Evolutionary conservation across 2,888 invertebrate species (phyloP), one percentile per base, ranked within the genome.

Genomic region (Elmis aenea): DNA sequence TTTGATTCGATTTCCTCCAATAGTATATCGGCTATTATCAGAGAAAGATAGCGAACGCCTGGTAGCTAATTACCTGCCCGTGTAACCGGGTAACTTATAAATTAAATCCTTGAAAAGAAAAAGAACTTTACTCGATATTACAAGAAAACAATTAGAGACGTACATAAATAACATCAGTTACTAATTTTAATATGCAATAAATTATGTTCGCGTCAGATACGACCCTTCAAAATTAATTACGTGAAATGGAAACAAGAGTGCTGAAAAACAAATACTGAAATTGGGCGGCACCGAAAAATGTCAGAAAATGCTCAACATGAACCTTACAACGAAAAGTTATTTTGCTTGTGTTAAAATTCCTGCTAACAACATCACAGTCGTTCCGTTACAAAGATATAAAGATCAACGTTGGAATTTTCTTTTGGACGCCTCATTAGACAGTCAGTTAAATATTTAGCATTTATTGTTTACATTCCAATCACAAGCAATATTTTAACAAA

Each of bases 51-150:
- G 38, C 32, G 40, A 34, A 41, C 44, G 37, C 43, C 40, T 44
- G 46, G 48, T 51, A 51, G 50, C 48, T 51, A 51, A 51, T 50
- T 51, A 51, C 50, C 38, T 30, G 47, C 50, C 48, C 51, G 46
- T 50, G 50, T 48, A 46, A 40, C 48, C 38, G 42, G 42, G 50
- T 40, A 40, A 39, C 42, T 43, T 46, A 50, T 51, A 51, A 51
- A 51, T 51, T 50, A 51, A 50, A 42, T 38, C 39, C 24, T 13
- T 11, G 20, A 13, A n/a, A n/a, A n/a, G n/a, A n/a, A n/a, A 22
- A 18, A 44, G 39, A 33, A 27, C 13, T 13, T 27, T 29, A 34
- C 34, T 38, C 32, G 30, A 35, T 34, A 36, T 35, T 38, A 32
- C 33, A 30, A 43, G 44, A 45, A 30, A 33, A 49, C 46, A 42